Evolutionary conservation across 2,797 vertebrate genomes (phyloP), one percentile per base, ranked within the genome.

Genomic region (Mionectes olivaceus): DNA sequence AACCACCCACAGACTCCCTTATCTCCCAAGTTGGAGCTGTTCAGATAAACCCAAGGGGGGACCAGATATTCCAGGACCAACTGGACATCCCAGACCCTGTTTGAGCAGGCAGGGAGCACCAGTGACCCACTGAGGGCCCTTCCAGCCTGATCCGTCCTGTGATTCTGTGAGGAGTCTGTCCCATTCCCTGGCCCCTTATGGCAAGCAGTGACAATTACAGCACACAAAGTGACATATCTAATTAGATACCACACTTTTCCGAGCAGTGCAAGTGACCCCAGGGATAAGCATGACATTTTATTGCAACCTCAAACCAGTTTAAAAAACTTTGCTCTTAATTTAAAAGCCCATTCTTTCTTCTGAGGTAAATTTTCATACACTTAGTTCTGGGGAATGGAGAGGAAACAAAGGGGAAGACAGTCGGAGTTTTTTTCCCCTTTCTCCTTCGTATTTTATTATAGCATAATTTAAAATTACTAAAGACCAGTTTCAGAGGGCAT

Each of bases 131-230:
- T 8, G 63, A 3, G 70, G 11, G 35, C 49, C 49, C 71, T 37
- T 23, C 50, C 56, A 63, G 49, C 56, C 71, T 64, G 64, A 64
- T 28, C 71, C 50, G 7, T 49, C 3, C 71, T 27, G 50, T 11
- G 57, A 4, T 2, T 13, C 57, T 57, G 44, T 55, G 47, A 88
- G 74, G 59, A 37, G 43, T 39, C 78, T 35, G n/a, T 33, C 43
- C 59, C 35, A 5, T 10, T 44, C 74, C 65, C 68, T 5, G 12
- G 60, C 55, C 52, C 30, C 44, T 59, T 0, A 3, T 19, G 70
- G 53, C 64, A 61, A 83, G 53, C 22, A 82, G 65, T 52, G 76
- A 74, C 83, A 92, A 83, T 74, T 93, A 28, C 35, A 91, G 83
- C 59, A 33, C 28, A 35, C 21, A 22, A 85, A 70, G 18, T 59